Base-by-base conservation (phyloP, 2,888 invertebrate species). In the Oscheius myriophilus region DNA sequence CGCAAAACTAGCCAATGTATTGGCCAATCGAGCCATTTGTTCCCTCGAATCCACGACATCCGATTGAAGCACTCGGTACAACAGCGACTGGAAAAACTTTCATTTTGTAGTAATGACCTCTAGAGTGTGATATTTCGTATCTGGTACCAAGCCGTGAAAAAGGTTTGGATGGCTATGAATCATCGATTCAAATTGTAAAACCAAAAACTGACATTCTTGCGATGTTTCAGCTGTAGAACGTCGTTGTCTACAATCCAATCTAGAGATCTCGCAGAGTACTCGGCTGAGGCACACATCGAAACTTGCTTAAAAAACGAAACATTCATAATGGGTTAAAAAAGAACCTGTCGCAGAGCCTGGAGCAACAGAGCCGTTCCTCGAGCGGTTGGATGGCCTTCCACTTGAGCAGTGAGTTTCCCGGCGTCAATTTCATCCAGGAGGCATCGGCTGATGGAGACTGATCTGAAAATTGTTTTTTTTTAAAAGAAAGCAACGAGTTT, bases 271-370 rank as follows among this genome's bases (percentile, higher is more conserved):
- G 62, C 53, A 0, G 73, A 68, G 58, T 77, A 77, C 57, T 74
- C 74, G 0, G 72, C 67, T 14, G 69, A 51, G 2, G 70, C 64
- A 1, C 74, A 71, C 21, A 77, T 71, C 0, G 77, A 75, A 51
- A 77, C 72, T 75, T 77, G 77, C 72, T 76, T 12, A 59, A 46
- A n/a, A 9, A 25, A 18, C 6, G 42, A 21, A 41, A 6, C 21
- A 9, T 18, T 21, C 41, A 16, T 16, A 21, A 14, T 21, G 18
- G 25, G 25, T 43, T 54, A 9, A 53, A 18, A 39, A 23, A 26
- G 18, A 41, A 82, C 80, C 72, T 82, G 81, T 67, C 84, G 57
- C 16, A 84, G 68, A 0, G 84, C 84, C 69, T 84, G 84, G 1
- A 84, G 67, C 6, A 84, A 69, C 6, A 84, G 65, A 2, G 84